These are phyloP conservation scores for Poecile montanus DNA, from an alignment of 2,797 vertebrate species.

Conservation along the genomic window DNA sequence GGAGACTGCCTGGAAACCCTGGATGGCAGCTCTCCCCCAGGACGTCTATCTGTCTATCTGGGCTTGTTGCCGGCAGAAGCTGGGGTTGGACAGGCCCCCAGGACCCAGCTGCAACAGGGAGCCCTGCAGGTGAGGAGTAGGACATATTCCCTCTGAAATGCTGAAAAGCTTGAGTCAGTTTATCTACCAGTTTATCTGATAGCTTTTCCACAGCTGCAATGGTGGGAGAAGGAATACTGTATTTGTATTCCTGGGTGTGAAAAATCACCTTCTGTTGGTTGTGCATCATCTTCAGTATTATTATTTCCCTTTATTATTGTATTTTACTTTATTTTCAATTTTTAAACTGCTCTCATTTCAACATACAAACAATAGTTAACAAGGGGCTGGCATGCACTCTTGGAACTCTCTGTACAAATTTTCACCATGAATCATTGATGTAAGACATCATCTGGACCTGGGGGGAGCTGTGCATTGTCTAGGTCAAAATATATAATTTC, in stretches of 20 bases:
- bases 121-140: not conserved
- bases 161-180: not conserved
- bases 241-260: not conserved
- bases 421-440: not conserved
- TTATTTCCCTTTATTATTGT: no score
- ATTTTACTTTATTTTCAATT: no score
- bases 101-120: no score
- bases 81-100: no score
- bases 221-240: not conserved
- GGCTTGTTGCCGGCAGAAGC: no score
- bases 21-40: no score
- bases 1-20: no score
- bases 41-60: no score
- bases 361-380: not conserved
- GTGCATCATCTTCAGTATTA: not conserved
- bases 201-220: not conserved
- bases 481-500: not conserved
- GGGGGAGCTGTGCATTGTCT: fast-evolving
- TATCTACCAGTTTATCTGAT: not conserved
- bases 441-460: not conserved
- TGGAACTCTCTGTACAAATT: not conserved
- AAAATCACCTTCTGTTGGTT: not conserved
- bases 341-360: no score
- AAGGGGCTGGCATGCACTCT: fast-evolving
- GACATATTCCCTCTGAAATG: not conserved